Conservation (phyloP, 2,797 vertebrate species). For the Kryptolebias ocellatus region DNA sequence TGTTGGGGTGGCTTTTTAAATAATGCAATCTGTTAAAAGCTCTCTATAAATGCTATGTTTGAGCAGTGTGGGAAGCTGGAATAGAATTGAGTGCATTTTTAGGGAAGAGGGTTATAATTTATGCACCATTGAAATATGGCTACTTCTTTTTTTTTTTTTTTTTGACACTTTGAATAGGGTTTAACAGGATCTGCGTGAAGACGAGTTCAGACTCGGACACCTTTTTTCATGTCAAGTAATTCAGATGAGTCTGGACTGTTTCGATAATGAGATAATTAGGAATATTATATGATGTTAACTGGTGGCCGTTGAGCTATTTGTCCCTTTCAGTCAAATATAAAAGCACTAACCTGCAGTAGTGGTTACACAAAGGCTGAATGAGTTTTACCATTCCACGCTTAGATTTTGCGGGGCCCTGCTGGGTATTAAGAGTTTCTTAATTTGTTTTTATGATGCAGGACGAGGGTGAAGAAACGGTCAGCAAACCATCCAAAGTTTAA, state of each 20-base stretch:
- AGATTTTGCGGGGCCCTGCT: too few relatives aligned
- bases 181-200: too few relatives aligned
- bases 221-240: conserved; percentile 57
- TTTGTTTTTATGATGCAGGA: too few relatives aligned
- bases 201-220: conserved; percentile 43
- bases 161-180: conserved; percentile 61
- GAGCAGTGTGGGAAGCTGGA: conserved; percentile 70
- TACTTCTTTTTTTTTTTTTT: conserved; percentile 50
- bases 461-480: too few relatives aligned
- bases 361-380: too few relatives aligned
- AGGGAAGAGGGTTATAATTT: conserved; percentile 76
- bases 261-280: conserved; percentile 41
- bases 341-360: conserved; percentile 26
- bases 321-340: conserved; percentile 43
- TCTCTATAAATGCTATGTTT: conserved; percentile 75
- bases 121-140: conserved; percentile 71
- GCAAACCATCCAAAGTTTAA: too few relatives aligned
- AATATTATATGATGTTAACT: conserved; percentile 51
- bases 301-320: conserved; percentile 52
- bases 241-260: conserved; percentile 42
- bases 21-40: conserved; percentile 84
- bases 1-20: conserved; percentile 80
- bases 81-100: conserved; percentile 73
- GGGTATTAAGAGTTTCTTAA: too few relatives aligned
- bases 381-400: too few relatives aligned